A percentile compares a stretch with the other conserved stretches of the same genome.
These are phyloP conservation scores for Isichthys henryi DNA, from an alignment of 2,113 vertebrate genomes.

Conservation along the genomic window DNA sequence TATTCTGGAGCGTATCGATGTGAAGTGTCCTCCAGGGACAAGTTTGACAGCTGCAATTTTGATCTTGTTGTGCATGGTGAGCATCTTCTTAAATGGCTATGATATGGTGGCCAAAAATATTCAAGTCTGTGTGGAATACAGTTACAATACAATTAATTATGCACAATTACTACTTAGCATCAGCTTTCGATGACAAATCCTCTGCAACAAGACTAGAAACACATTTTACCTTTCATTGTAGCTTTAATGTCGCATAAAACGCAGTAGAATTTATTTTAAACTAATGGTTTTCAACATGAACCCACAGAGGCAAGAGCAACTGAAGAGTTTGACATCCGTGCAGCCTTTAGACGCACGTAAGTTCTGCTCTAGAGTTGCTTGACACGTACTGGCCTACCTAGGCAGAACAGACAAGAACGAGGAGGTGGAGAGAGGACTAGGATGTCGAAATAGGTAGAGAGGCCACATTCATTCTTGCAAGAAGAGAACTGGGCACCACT, in stretches of 20 bases:
- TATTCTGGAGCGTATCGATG: conserved; percentile 85
- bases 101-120: not conserved
- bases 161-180: not conserved
- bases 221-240: not conserved
- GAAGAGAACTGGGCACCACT: conserved; percentile 1
- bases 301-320: conserved; percentile 63
- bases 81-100: conserved; percentile 23
- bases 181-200: not conserved
- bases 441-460: not conserved
- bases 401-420: not conserved
- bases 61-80: conserved; percentile 78
- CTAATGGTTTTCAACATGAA: not conserved
- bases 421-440: not conserved
- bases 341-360: conserved; percentile 89
- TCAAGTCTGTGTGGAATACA: not conserved
- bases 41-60: conserved; percentile 96
- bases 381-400: not conserved
- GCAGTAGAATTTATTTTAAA: not conserved
- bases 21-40: conserved; percentile 88
- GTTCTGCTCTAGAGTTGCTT: conserved; percentile 39
- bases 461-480: not conserved
- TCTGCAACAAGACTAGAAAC: not conserved
- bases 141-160: not conserved
- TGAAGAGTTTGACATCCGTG: conserved; percentile 80
- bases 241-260: not conserved